phyloP scores from a whole-genome alignment of 2,888 invertebrate species.

The Ormyrus labotus region DNA sequence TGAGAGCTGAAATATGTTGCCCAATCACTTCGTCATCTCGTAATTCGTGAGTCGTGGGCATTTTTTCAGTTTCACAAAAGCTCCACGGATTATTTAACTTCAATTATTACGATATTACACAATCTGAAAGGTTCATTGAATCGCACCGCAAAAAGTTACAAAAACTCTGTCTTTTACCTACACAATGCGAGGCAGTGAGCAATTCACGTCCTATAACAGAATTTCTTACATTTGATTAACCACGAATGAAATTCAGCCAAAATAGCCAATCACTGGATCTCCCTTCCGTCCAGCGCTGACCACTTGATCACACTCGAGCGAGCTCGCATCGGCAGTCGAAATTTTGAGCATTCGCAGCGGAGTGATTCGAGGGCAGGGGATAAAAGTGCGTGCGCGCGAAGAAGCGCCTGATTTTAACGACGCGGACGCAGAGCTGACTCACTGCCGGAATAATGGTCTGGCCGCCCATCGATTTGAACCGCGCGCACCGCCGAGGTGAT shows the following conservation, averaged over 20 bases:
- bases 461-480: conserved; percentile 47
- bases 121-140: not conserved
- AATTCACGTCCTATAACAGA: conserved; percentile 13
- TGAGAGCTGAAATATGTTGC: too few relatives aligned
- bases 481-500: conserved; percentile 7
- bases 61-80: too few relatives aligned
- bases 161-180: not conserved
- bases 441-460: conserved; percentile 30
- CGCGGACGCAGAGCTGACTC: conserved; percentile 48
- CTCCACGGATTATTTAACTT: too few relatives aligned
- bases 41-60: too few relatives aligned
- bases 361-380: not conserved
- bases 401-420: conserved; percentile 51
- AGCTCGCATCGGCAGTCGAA: conserved; percentile 20
- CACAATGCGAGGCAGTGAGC: not conserved
- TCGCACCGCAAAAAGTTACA: not conserved
- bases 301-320: conserved; percentile 46
- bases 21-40: too few relatives aligned
- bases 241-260: conserved; percentile 30
- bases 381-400: conserved; percentile 25
- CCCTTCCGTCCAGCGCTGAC: conserved; percentile 34
- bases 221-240: conserved; percentile 43
- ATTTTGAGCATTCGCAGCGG: conserved; percentile 12
- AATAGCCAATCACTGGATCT: conserved; percentile 53
- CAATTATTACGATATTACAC: too few relatives aligned